A percentile compares a stretch with the other conserved stretches of the same genome.
phyloP scores from a whole-genome alignment of 1,140 invertebrate genomes.

The Diorhabda sublineata region DNA sequence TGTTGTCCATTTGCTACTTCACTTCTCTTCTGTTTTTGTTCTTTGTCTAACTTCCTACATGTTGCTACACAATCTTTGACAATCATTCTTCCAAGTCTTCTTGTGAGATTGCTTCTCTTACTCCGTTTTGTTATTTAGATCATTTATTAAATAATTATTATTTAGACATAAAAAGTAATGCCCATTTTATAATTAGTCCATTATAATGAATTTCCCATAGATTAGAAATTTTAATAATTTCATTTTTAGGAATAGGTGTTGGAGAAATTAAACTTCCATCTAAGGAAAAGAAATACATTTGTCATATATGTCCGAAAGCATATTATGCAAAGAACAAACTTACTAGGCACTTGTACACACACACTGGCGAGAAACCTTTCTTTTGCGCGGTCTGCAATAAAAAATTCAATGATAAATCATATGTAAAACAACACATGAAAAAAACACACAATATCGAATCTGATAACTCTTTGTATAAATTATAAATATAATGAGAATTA shows the following conservation, averaged over 20 bases:
- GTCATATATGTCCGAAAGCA: slow-evolving; percentile 46
- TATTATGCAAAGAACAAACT: slow-evolving; percentile 58
- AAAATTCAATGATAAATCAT: slow-evolving; percentile 45
- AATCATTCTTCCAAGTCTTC: no score
- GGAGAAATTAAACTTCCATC: slow-evolving; percentile 33
- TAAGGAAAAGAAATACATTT: slow-evolving; percentile 33
- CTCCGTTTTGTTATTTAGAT: no score
- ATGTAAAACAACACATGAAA: slow-evolving; percentile 36
- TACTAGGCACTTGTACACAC: slow-evolving; percentile 60
- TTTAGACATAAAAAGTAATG: no score
- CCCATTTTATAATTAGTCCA: no score
- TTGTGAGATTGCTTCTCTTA: no score
- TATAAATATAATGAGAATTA: not conserved
- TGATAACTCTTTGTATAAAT: not conserved
- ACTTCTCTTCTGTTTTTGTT: no score
- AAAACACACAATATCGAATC: slow-evolving; percentile 29
- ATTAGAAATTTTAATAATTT: no score
- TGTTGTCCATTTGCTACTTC: no score
- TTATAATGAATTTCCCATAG: no score
- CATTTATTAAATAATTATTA: no score
- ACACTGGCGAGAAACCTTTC: slow-evolving; percentile 68
- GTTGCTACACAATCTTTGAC: no score
- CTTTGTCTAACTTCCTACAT: no score
- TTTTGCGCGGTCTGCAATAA: slow-evolving; percentile 60
- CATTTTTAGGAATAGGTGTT: slow-evolving; percentile 23